Percentiles rank a stretch among this genome's conserved stretches.
phyloP scores from a whole-genome alignment of 1,140 invertebrate species.

The Heliconius nattereri region DNA sequence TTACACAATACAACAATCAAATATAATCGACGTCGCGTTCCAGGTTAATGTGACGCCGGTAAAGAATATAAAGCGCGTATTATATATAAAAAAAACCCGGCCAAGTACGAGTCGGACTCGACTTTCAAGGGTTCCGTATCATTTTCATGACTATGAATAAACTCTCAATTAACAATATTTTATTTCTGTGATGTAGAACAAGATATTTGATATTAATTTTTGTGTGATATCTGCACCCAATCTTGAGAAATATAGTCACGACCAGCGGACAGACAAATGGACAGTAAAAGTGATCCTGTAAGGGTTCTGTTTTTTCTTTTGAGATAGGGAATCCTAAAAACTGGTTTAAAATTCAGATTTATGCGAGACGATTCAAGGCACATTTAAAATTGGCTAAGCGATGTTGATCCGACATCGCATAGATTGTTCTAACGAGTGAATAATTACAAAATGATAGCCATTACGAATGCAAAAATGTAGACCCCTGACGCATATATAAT shows the following conservation, averaged over 20 bases:
- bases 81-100: slow-evolving; percentile 35
- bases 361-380: slow-evolving; percentile 49
- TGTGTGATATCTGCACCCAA: too few species aligned
- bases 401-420: slow-evolving; percentile 49
- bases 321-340: background rate
- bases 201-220: too few species aligned
- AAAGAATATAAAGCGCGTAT: slow-evolving; percentile 48
- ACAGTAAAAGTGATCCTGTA: too few species aligned
- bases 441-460: slow-evolving; percentile 77
- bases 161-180: too few species aligned
- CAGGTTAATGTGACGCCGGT: slow-evolving; percentile 41
- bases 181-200: too few species aligned
- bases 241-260: too few species aligned
- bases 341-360: slow-evolving; percentile 54
- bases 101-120: too few species aligned
- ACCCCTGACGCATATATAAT: slow-evolving; percentile 73
- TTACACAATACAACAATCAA: slow-evolving; percentile 17
- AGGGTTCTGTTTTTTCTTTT: too few species aligned
- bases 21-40: slow-evolving; percentile 22
- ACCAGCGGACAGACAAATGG: too few species aligned
- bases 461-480: slow-evolving; percentile 78
- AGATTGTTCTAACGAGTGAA: slow-evolving; percentile 76
- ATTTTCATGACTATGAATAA: too few species aligned
- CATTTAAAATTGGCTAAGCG: slow-evolving; percentile 56
- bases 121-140: too few species aligned